phyloP scores from a whole-genome alignment of 2,888 invertebrate genomes.

The Marronus borbonicus region DNA sequence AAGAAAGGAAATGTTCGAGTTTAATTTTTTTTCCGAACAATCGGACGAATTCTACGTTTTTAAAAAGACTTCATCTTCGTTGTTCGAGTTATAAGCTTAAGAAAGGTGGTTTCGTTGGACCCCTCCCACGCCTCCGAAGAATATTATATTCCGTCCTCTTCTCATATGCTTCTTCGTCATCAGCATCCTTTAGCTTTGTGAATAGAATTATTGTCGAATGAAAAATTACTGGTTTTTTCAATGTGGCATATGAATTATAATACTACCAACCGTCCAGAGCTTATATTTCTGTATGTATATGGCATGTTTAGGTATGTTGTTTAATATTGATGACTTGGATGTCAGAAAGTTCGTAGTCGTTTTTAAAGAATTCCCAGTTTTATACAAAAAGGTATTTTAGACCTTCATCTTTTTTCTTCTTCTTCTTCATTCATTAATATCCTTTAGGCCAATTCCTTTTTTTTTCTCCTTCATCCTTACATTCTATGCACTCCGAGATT shows the following conservation, averaged over 20 bases:
- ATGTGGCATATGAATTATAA: slow-evolving; percentile 32
- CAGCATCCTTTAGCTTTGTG: slow-evolving; percentile 13
- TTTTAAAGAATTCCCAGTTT: slow-evolving; percentile 53
- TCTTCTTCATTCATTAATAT: slow-evolving; percentile 17
- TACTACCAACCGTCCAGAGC: slow-evolving; percentile 43
- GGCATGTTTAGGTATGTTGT: neutral
- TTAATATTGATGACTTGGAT: neutral
- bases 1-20: neutral
- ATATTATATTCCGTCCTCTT: neutral
- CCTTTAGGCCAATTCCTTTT: neutral
- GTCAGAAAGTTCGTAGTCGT: neutral
- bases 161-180: slow-evolving; percentile 11
- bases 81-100: too few relatives aligned
- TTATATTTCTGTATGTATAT: slow-evolving; percentile 6
- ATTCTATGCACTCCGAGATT: neutral
- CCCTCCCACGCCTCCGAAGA: neutral
- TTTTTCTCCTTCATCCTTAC: neutral
- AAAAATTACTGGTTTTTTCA: slow-evolving; percentile 57
- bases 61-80: slow-evolving; percentile 35
- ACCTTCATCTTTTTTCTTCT: slow-evolving; percentile 40
- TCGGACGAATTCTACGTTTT: slow-evolving; percentile 48
- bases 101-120: too few relatives aligned
- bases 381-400: slow-evolving; percentile 55
- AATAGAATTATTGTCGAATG: slow-evolving; percentile 52
- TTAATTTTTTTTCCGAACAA: slow-evolving; percentile 13